These are phyloP conservation scores for Dysmachus trigonus DNA, from an alignment of 2,888 invertebrate species.

Conservation along the genomic window DNA sequence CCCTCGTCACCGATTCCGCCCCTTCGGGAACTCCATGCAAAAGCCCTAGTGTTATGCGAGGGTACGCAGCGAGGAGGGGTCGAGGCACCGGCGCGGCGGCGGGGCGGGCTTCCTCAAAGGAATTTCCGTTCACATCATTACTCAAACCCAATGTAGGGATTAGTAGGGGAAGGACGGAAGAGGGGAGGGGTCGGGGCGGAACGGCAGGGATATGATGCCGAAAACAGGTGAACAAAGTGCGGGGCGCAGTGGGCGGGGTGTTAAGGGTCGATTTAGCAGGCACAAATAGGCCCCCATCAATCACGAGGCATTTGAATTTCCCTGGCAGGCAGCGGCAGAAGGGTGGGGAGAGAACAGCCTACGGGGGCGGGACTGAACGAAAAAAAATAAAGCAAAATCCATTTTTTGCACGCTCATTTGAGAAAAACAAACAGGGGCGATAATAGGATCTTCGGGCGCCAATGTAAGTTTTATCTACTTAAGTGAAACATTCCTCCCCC, in stretches of 20 bases:
- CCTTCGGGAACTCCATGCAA: background rate
- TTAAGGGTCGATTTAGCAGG: slow-evolving; percentile 36
- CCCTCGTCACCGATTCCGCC: too few species aligned
- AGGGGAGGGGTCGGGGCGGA: background rate
- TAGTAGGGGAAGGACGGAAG: too few species aligned
- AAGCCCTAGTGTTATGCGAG: background rate
- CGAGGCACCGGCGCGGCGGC: too few species aligned
- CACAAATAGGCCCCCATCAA: slow-evolving; percentile 37
- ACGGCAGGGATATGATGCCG: background rate
- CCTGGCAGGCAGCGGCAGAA: background rate
- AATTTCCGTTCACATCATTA: slow-evolving; percentile 41
- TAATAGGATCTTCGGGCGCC: background rate
- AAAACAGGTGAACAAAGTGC: slow-evolving; percentile 13
- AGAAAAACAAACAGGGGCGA: slow-evolving; percentile 10
- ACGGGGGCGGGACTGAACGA: background rate
- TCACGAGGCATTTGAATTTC: slow-evolving; percentile 37
- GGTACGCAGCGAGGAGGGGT: background rate
- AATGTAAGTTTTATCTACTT: slow-evolving; percentile 19
- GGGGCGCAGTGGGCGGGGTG: background rate
- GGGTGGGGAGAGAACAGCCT: too few species aligned
- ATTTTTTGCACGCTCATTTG: slow-evolving; percentile 26
- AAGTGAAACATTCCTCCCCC: slow-evolving; percentile 1
- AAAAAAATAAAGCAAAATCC: slow-evolving; percentile 1
- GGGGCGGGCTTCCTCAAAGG: background rate
- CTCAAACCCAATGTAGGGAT: slow-evolving; percentile 38